Conservation (phyloP, 2,113 vertebrate genomes). For the Stegostoma tigrinum region DNA sequence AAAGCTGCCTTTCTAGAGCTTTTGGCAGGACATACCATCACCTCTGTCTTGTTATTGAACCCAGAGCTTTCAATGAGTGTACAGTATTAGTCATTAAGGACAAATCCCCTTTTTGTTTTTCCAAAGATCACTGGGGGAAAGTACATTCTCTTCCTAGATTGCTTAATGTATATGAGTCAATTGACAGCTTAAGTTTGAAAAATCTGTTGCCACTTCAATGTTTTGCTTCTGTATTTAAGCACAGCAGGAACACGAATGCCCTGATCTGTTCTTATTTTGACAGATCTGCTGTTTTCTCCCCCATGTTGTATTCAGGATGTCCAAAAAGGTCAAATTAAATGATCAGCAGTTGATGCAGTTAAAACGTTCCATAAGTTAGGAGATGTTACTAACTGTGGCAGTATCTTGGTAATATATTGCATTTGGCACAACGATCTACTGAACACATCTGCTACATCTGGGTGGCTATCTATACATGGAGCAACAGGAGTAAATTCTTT, state of each 20-base stretch:
- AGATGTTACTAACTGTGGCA: not conserved
- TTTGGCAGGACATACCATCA: not conserved
- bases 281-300: not conserved
- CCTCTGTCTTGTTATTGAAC: not conserved
- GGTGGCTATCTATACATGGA: not conserved
- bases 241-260: not conserved
- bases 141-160: not conserved
- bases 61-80: not conserved
- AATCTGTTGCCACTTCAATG: not conserved
- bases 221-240: not conserved
- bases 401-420: not conserved
- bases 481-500: not conserved
- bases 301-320: not conserved
- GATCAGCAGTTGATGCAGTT: not conserved
- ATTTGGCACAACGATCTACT: not conserved
- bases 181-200: not conserved
- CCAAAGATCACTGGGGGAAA: not conserved
- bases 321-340: not conserved
- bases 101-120: not conserved
- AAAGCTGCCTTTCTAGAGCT: too few relatives aligned
- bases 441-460: not conserved
- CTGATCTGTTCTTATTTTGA: not conserved
- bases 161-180: not conserved
- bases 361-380: slow-evolving; percentile 2
- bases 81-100: not conserved